phyloP scores from a whole-genome alignment of 2,113 vertebrate genomes.

The Chaenogobius annularis region DNA sequence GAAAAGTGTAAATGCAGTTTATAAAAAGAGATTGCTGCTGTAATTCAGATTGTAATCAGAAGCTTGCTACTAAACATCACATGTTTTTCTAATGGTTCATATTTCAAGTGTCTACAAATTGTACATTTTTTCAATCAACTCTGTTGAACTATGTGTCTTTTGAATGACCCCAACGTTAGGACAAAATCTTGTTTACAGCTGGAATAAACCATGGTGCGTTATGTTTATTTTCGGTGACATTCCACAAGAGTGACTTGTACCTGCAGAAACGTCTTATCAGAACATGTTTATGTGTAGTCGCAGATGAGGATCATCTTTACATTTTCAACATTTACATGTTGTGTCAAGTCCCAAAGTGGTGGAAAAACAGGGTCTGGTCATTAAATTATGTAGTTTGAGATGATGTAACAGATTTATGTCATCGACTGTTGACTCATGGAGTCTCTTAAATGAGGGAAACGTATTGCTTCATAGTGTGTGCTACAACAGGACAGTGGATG shows the following conservation, averaged over 20 bases:
- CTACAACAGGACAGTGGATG: slow-evolving; percentile 33
- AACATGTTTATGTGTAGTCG: not conserved
- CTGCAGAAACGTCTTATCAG: slow-evolving; percentile 17
- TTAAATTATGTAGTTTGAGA: slow-evolving; percentile 20
- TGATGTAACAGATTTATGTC: slow-evolving; percentile 47
- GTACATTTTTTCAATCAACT: not conserved
- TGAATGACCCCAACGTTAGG: slow-evolving; percentile 4
- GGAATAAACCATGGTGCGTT: slow-evolving; percentile 50
- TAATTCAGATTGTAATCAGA: slow-evolving; percentile 32
- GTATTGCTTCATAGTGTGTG: slow-evolving; percentile 13
- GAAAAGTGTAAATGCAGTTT: slow-evolving; percentile 8
- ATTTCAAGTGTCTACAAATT: not conserved
- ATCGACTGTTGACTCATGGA: slow-evolving; percentile 28
- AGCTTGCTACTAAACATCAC: slow-evolving; percentile 10
- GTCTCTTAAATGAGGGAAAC: slow-evolving; percentile 41
- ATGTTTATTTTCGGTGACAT: slow-evolving; percentile 42
- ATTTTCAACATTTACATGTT: slow-evolving; percentile 6
- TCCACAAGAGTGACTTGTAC: slow-evolving; percentile 24
- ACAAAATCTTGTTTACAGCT: slow-evolving; percentile 54
- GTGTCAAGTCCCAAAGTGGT: slow-evolving; percentile 7
- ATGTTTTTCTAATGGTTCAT: slow-evolving; percentile 15
- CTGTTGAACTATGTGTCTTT: not conserved
- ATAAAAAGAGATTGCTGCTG: slow-evolving; percentile 7
- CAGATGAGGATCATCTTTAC: not conserved
- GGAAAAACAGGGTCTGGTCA: slow-evolving; percentile 2